Base-by-base conservation (phyloP, 2,797 vertebrate species). In the Rhinophrynus dorsalis region DNA sequence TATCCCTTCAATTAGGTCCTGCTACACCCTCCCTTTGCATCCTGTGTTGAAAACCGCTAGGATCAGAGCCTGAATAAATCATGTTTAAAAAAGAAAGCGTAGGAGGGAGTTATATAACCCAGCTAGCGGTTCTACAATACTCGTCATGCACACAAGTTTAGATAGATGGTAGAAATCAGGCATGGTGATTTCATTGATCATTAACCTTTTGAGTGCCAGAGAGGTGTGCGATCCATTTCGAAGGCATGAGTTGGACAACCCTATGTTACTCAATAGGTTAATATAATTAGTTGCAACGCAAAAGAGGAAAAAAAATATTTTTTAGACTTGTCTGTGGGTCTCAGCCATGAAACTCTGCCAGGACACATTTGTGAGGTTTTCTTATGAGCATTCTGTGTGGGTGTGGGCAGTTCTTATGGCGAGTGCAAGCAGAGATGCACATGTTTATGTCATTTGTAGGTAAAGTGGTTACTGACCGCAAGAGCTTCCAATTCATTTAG, bases 91-190 rank as follows among this genome's bases (percentile, higher is more conserved):
- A 33, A 1, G 9, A 26, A 32, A 33, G 68, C 58, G 68, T 70
- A 29, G 68, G 68, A 71, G 68, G 59, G 59, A 29, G 56, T 62
- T 62, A 64, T 64, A 30, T 64, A 63, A 58, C 13, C n/a, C 9
- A 40, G 33, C 12, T 33, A 58, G 52, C n/a, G 33, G 66, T 7
- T 30, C 12, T 8, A 26, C 6, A 13, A 2, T 13, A 44, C 35
- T 38, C 12, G 12, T n/a, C n/a, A n/a, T n/a, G n/a, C n/a, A n/a
- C n/a, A n/a, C n/a, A n/a, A n/a, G n/a, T n/a, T n/a, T n/a, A n/a
- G n/a, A n/a, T n/a, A n/a, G n/a, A n/a, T n/a, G n/a, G n/a, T n/a
- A n/a, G n/a, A n/a, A n/a, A n/a, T n/a, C n/a, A n/a, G n/a, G n/a
- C n/a, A n/a, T n/a, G n/a, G n/a, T n/a, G n/a, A n/a, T n/a, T n/a